Percentiles rank a stretch among this genome's conserved stretches.
Conservation (phyloP, 1,140 invertebrate genomes). For the Bombus confusus region DNA sequence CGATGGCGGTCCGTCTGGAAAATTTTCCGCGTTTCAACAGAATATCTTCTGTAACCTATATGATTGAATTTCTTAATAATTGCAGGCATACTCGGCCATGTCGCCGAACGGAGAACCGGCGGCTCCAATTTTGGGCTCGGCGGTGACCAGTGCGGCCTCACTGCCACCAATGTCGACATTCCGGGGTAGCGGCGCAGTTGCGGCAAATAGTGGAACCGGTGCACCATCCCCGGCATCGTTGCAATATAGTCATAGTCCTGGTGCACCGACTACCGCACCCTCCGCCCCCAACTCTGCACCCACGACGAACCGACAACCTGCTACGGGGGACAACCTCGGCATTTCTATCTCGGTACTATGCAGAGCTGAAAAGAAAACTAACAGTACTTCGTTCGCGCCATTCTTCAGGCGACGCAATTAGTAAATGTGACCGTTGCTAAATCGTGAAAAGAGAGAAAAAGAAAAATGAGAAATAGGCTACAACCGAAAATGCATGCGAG, state of each 20-base stretch:
- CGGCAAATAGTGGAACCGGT: slow-evolving; percentile 79
- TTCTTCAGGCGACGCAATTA: no score
- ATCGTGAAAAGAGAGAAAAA: no score
- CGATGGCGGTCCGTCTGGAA: no score
- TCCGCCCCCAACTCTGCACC: slow-evolving; percentile 79
- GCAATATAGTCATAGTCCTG: slow-evolving; percentile 82
- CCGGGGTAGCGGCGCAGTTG: slow-evolving; percentile 85
- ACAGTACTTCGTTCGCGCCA: no score
- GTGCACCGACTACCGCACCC: slow-evolving; percentile 82
- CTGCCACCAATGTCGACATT: slow-evolving; percentile 97
- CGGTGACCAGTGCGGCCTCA: slow-evolving; percentile 85
- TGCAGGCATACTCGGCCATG: slow-evolving; percentile 85
- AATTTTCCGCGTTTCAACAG: no score
- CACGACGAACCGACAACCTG: slow-evolving; percentile 82
- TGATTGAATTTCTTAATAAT: slow-evolving; percentile 47
- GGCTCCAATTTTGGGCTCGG: slow-evolving; percentile 82
- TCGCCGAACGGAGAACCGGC: slow-evolving; percentile 82
- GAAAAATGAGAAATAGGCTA: no score
- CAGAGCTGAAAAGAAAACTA: no score
- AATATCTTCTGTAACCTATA: background rate
- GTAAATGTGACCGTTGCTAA: no score
- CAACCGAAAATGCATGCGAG: background rate
- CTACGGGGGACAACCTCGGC: slow-evolving; percentile 88
- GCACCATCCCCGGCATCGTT: slow-evolving; percentile 85
- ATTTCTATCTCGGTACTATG: slow-evolving; percentile 69